Evolutionary conservation across 2,113 vertebrate genomes (phyloP), one percentile per base, ranked within the genome.

Genomic region (Cyprinodon variegatus): DNA sequence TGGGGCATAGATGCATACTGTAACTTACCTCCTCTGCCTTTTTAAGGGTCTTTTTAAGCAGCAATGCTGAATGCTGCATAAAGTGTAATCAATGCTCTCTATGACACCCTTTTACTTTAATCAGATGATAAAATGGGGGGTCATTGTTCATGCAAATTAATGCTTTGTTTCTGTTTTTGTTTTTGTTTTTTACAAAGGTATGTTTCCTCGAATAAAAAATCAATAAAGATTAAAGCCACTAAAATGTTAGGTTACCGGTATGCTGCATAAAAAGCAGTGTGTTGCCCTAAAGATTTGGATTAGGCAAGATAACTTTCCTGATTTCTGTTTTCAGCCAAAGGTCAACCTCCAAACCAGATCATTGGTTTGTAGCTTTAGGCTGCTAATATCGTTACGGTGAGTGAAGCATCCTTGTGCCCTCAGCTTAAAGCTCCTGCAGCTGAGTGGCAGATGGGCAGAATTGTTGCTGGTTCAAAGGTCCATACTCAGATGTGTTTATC

Each of bases 361-460:
- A 53, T 43, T 64, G 82, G 39, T 76, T 72, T 60, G 9, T 7
- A n/a, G 61, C 40, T 57, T 41, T 11, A 48, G 37, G 63, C 59
- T 48, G 82, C 65, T 72, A 69, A 73, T 70, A 61, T 68, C 77
- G 69, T 76, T 61, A 46, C 10, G 20, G 20, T 41, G 79, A 76
- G 60, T 17, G 68, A 77, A 29, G 74, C 64, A 77, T 83, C 68
- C 70, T 1, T 39, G 73, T 72, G 61, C 46, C 64, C 70, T 71
- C 39, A 79, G 74, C 40, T 83, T 74, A 67, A 77, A 77, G 78
- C 76, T 77, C 79, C 61, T 79, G 77, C 70, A 83, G 73, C 76
- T 84, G 84, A 79, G 79, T 78, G 85, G 79, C 91, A 91, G 91
- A 91, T 89, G 90, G 88, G 78, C 73, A 68, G 85, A 78, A 83